Evolutionary conservation across 2,797 vertebrate genomes (phyloP).

Genomic region (Anguilla anguilla): DNA sequence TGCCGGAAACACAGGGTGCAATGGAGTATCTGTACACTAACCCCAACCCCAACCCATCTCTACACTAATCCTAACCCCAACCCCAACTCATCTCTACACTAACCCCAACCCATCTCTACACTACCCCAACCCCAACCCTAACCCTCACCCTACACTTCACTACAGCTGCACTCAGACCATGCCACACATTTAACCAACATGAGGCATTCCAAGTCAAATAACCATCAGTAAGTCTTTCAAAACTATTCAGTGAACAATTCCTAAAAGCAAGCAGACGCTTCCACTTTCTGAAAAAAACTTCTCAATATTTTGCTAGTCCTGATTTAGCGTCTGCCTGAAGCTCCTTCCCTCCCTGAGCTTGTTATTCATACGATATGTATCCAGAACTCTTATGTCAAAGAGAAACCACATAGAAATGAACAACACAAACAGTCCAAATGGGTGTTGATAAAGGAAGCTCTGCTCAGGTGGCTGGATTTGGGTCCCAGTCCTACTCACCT

Average conservation of each 20-base stretch:
- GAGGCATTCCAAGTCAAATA: background rate
- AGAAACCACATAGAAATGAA: background rate
- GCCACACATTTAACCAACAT: background rate
- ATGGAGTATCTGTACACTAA: background rate
- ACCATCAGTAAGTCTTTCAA: background rate
- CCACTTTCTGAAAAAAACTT: background rate
- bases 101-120: too few species aligned
- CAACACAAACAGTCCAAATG: background rate
- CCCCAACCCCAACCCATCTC: too few species aligned
- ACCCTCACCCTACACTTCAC: background rate
- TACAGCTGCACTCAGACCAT: background rate
- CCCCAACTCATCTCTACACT: too few species aligned
- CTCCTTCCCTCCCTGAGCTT: background rate
- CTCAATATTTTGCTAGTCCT: background rate
- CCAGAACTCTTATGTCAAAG: background rate
- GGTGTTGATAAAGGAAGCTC: background rate
- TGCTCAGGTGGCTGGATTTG: background rate
- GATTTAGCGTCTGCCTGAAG: background rate
- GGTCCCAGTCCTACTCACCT: conserved; percentile 67
- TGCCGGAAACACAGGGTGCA: conserved; percentile 46
- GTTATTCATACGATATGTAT: background rate
- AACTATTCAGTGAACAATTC: background rate
- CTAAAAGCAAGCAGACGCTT: background rate
- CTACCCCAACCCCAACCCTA: too few species aligned
- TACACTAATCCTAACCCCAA: too few species aligned